Conservation (phyloP, 1,140 invertebrate genomes). For the Streblospio benedicti region DNA sequence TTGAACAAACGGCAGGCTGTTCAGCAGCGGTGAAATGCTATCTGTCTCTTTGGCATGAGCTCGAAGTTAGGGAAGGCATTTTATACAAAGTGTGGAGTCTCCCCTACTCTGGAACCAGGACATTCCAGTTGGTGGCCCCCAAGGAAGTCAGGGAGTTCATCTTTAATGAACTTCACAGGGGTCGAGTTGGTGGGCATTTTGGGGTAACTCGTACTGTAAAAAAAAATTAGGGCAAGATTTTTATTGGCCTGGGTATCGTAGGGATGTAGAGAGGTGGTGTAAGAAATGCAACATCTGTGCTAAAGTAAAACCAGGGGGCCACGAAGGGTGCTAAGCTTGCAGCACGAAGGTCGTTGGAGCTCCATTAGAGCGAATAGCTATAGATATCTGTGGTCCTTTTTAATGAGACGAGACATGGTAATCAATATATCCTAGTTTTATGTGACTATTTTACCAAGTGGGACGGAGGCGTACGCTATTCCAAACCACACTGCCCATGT, state of each 20-base stretch:
- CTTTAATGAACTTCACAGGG: not conserved
- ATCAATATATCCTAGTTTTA: conserved; percentile 24
- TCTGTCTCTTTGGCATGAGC: not conserved
- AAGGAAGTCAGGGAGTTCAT: not conserved
- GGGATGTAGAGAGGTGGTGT: not conserved
- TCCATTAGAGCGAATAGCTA: conserved; percentile 7
- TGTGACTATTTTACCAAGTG: conserved; percentile 29
- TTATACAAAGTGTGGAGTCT: not conserved
- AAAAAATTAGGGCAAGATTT: not conserved
- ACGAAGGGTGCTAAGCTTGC: not conserved
- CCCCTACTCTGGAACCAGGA: not conserved
- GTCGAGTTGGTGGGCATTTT: not conserved
- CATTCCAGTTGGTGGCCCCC: not conserved
- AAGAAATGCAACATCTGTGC: not conserved
- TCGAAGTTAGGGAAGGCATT: not conserved
- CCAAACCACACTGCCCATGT: too few relatives aligned
- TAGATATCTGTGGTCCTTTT: conserved; percentile 23
- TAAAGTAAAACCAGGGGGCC: not conserved
- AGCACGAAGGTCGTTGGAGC: not conserved
- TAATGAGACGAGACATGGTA: conserved; percentile 12
- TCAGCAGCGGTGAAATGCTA: not conserved
- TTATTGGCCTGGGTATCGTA: not conserved
- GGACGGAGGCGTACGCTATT: conserved; percentile 17
- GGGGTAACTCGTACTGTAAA: not conserved
- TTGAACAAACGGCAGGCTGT: not conserved